phyloP scores from a whole-genome alignment of 2,888 invertebrate genomes.

The Dichetophora obliterata region DNA sequence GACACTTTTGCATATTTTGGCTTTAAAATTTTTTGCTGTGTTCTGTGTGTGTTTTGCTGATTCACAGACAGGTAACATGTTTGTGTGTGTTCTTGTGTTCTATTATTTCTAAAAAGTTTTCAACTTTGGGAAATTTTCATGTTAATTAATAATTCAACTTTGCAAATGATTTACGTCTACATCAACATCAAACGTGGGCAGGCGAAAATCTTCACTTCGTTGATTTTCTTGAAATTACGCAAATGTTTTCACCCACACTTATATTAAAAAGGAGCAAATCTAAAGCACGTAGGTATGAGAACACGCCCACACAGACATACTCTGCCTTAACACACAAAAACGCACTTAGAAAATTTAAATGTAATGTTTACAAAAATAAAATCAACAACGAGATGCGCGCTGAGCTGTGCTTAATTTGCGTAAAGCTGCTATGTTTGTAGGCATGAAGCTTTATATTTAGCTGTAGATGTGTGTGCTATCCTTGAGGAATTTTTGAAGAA shows the following conservation, averaged over 20 bases:
- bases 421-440: background rate
- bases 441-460: background rate
- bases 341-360: background rate
- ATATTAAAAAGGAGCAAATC: background rate
- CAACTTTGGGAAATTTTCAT: no score
- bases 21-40: no score
- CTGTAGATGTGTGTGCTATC: background rate
- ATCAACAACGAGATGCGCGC: background rate
- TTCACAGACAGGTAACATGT: no score
- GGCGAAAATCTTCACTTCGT: background rate
- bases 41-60: no score
- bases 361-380: background rate
- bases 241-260: background rate
- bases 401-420: background rate
- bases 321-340: background rate
- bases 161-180: no score
- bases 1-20: no score
- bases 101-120: no score
- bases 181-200: no score
- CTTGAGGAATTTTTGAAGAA: background rate
- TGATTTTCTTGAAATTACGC: background rate
- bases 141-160: no score
- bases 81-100: no score
- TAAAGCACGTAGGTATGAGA: background rate
- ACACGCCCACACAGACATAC: background rate